Base-by-base conservation (phyloP, 2,797 vertebrate species). In the Catamblyrhynchus diadema region DNA sequence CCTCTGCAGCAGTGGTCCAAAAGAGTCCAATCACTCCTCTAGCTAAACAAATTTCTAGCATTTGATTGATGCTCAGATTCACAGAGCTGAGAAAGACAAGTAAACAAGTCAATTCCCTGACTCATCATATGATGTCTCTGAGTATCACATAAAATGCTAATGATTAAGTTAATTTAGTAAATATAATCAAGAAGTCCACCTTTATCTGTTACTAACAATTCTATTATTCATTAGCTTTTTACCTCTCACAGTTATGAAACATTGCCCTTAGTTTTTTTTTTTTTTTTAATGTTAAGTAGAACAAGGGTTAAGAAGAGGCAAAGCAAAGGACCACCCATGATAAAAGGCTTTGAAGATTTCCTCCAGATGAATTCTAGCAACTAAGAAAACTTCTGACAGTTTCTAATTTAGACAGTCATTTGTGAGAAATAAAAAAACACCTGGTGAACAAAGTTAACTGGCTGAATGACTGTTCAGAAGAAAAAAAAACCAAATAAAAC, bases 381-480 rank as follows among this genome's bases (percentile, higher is more conserved):
- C 67, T 54, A 56, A 48, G 27, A 16, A 48, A 20, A 65, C 24
- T 41, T 57, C n/a, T 90, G 65, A 62, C 59, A 53, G 54, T 33
- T 80, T 89, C 62, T 47, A 78, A 64, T 35, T 60, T 54, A 85
- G 92, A 53, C 11, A 60, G 50, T 30, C 23, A 17, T 84, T 94
- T 91, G 71, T 75, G 66, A 93, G 51, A 94, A 94, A 93, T 75
- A 44, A 79, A 89, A 91, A 91, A 90, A 90, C 91, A 96, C 93
- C 82, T 93, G 87, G 74, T 47, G 61, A 94, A 54, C 67, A 57
- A 93, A 93, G 30, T 74, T 72, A 86, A 64, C 85, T 59, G 78
- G 9, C 81, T 91, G 69, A 67, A 33, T 28, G 62, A 59, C 33
- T 94, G 79, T 20, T 81, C 53, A 60, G 79, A 82, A 67, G 20